Base-by-base conservation (phyloP, 1,140 invertebrate species). In the Brachionus rotundiformis region DNA sequence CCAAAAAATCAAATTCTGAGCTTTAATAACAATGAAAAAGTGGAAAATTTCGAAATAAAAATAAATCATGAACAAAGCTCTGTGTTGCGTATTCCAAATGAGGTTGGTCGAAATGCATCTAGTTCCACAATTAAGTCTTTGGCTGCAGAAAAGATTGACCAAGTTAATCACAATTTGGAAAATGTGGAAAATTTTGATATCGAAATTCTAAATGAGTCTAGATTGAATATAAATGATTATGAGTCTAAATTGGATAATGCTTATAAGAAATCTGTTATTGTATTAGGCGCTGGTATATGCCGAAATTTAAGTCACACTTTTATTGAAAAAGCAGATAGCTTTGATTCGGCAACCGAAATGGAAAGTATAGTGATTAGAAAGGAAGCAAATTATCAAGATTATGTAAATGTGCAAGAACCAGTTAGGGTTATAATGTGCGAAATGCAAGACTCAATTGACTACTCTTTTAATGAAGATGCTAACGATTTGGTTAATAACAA, bases 321-420 rank as follows among this genome's bases (percentile, higher is more conserved):
- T 44, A 44, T 73, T 25, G 68, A 73, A 73, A 41, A 41, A 44
- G 33, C 36, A 8, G 68, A 73, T 7, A 73, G 68, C 41, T 73
- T 73, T 73, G 39, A 73, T n/a, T 27, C 33, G 2, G 44, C 25
- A 3, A 44, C 2, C 23, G 39, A 73, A 47, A 41, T 73, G 68
- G 39, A 44, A 25, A 73, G 4, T 2, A 13, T 8, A 44, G 10
- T 27, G 1, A 41, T 44, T 11, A 73, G 16, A 39, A 44, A 73
- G 7, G 68, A 73, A 25, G 3, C 41, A 7, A 25, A 25, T 44
- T 25, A 44, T n/a, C n/a, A 73, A 8, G 1, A 73, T 23, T 73
- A 31, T 44, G 36, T 11, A 8, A 47, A 25, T 44, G 25, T 73
- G 1, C 19, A 41, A 41, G 68, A 73, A 29, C 68, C 68, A 44